Evolutionary conservation across 2,888 invertebrate species (phyloP).

Genomic region (Ennomos quercinarius): DNA sequence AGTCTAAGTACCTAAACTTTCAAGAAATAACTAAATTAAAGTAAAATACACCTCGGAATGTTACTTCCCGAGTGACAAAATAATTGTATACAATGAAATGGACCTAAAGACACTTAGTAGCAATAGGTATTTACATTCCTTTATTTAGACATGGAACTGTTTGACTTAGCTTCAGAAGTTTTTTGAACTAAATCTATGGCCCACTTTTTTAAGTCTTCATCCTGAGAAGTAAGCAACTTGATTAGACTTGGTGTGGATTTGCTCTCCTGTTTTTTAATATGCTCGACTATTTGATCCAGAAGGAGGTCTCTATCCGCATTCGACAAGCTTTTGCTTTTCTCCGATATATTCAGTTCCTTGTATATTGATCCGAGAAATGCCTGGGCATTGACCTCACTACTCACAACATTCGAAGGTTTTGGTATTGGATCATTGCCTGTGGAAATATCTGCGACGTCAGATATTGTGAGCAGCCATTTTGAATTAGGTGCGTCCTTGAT

Average conservation of each 20-base stretch:
- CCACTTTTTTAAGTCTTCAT: conserved; percentile 29
- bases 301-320: conserved; percentile 25
- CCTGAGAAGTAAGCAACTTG: conserved; percentile 15
- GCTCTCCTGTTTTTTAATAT: conserved; percentile 31
- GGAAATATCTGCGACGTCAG: conserved; percentile 9
- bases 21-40: too few relatives aligned
- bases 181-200: conserved; percentile 16
- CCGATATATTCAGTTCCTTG: conserved; percentile 24
- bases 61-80: too few relatives aligned
- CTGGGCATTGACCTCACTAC: conserved; percentile 27
- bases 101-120: too few relatives aligned
- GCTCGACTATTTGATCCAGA: conserved; percentile 30
- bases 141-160: background rate
- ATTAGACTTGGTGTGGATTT: conserved; percentile 35
- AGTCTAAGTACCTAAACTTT: too few relatives aligned
- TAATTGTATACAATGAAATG: too few relatives aligned
- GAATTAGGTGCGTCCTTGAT: conserved; percentile 12
- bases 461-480: background rate
- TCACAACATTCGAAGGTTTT: conserved; percentile 7
- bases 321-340: conserved; percentile 27
- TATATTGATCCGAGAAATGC: conserved; percentile 40
- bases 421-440: conserved; percentile 6
- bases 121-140: too few relatives aligned
- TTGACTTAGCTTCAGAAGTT: background rate
- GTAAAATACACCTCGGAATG: too few relatives aligned